Evolutionary conservation across 2,888 invertebrate species (phyloP), one percentile per base, ranked within the genome.

Genomic region (Amblyteles armatorius): DNA sequence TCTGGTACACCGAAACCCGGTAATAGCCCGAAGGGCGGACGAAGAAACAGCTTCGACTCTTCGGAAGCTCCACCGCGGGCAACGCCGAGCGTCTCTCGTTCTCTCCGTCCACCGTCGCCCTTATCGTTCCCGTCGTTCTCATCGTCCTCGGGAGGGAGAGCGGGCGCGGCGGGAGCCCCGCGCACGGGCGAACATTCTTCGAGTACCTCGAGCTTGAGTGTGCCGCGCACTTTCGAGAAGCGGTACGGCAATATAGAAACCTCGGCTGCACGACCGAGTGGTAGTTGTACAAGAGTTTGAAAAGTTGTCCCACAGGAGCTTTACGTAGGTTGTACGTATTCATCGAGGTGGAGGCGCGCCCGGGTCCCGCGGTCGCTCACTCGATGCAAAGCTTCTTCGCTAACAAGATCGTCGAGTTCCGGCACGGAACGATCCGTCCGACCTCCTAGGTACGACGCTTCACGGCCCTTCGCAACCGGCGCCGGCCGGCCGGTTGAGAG

Each of bases 21-120:
- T 85, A 85, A 85, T 85, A 85, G 85, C 85, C 44, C 82, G 77
- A 85, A 85, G 85, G 85, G 85, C 82, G 79, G 77, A 82, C 80
- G 82, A 80, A 85, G 85, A 79, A 85, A 85, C 83, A 83, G 82
- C 85, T 85, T 82, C 77, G 72, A n/a, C 68, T 74, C 57, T 82
- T 76, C 60, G 55, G 50, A 82, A 85, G 72, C 77, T 79, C 72
- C 52, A 79, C 48, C 76, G 36, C 29, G 44, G 16, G 44, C 44
- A 44, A 29, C 74, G 69, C 72, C 60, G 81, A 78, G 76, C 84
- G 82, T 65, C 76, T 71, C 68, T 74, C 76, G 68, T 72, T 52
- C 67, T 76, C 81, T 44, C 80, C 68, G 77, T 81, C 78, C 65
- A 22, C 73, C 60, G 60, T 40, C 13, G 52, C 57, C 73, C 79